Evolutionary conservation across 2,797 vertebrate genomes (phyloP).

Genomic region (Scleropages formosus): DNA sequence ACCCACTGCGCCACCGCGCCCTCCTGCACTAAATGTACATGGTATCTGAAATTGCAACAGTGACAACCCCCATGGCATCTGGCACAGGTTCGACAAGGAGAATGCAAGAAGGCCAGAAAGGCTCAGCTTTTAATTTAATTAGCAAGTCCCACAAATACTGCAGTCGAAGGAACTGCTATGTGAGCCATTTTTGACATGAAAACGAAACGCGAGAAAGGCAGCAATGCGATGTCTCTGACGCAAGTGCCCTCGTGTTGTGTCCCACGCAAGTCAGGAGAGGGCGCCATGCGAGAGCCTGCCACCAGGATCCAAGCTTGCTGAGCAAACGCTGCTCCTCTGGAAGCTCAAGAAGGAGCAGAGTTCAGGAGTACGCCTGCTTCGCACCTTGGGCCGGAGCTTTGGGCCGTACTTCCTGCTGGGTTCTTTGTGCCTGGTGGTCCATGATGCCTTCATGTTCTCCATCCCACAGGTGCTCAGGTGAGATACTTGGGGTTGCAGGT

Average conservation of each 20-base stretch:
- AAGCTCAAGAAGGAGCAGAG: slow-evolving; percentile 47
- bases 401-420: slow-evolving; percentile 70
- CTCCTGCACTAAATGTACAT: too few species aligned
- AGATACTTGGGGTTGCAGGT: slow-evolving; percentile 6
- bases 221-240: too few species aligned
- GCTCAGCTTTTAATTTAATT: too few species aligned
- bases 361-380: slow-evolving; percentile 57
- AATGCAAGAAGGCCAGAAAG: too few species aligned
- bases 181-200: not conserved
- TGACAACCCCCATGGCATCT: too few species aligned
- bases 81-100: too few species aligned
- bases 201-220: too few species aligned
- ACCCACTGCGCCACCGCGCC: too few species aligned
- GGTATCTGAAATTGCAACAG: too few species aligned
- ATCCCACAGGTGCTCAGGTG: slow-evolving; percentile 81
- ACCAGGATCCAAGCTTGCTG: slow-evolving; percentile 32
- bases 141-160: too few species aligned
- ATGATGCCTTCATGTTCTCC: slow-evolving; percentile 77
- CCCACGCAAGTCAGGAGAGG: slow-evolving; percentile 34
- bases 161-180: too few species aligned
- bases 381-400: slow-evolving; percentile 65
- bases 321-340: slow-evolving; percentile 62
- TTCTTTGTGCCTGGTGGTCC: slow-evolving; percentile 67
- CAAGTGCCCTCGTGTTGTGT: not conserved
- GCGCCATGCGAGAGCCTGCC: not conserved